Base-by-base conservation (phyloP, 2,888 invertebrate species). In the Celastrina argiolus region DNA sequence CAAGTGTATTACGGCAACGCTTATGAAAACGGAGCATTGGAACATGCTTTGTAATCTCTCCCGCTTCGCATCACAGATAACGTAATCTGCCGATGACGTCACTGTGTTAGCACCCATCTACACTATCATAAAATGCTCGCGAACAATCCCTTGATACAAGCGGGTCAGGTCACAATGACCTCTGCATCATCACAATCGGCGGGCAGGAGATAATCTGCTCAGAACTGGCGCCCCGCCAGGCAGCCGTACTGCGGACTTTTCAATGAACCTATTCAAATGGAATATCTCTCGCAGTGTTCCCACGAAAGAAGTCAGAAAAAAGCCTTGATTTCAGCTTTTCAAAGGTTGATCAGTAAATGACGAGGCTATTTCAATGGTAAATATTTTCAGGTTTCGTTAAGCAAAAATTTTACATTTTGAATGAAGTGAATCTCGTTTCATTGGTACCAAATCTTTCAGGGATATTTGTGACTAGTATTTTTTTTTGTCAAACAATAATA, bases 231-330 rank as follows among this genome's bases (percentile, higher is more conserved):
- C 77, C 69, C 67, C 79, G 89, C 89, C 89, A 91, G 81, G 79
- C 84, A 78, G 79, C 82, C 86, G 84, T 84, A 84, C 88, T 90
- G 90, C 89, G 87, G 88, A 87, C 83, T 89, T 89, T 90, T 90
- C 90, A 91, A 90, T 89, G 86, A 84, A 88, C 81, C 78, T 83
- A 86, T 84, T 85, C 85, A 78, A 78, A 87, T 81, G 89, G 89
- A 90, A 89, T 89, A 88, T 90, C 89, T 88, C 84, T 77, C 76
- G 82, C 82, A 85, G 84, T 86, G 87, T 88, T 86, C 84, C 82
- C 86, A 88, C 84, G 85, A 87, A 88, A 87, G 84, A 84, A 84
- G 87, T 85, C 83, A 82, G 80, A 83, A 86, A 74, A 72, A 72
- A 69, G 71, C 66, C 69, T 67, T 70, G 69, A 71, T 71, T 71